Percentiles rank a stretch among this genome's conserved stretches.
phyloP scores from a whole-genome alignment of 2,797 vertebrate species.

The Anableps anableps region DNA sequence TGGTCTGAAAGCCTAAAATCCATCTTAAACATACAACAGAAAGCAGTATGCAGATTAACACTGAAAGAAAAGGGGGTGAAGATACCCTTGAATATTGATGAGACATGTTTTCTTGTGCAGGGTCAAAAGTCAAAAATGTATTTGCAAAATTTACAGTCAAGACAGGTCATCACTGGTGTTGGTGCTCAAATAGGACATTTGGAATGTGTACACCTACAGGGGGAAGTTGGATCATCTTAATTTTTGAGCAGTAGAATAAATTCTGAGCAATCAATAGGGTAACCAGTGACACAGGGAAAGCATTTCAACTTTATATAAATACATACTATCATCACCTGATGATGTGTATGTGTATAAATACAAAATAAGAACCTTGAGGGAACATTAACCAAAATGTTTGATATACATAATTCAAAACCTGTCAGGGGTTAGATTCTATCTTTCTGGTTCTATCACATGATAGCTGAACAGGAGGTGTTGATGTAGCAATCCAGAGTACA shows the following conservation, averaged over 20 bases:
- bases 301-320: not conserved
- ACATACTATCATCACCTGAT: not conserved
- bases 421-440: not conserved
- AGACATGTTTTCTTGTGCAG: not conserved
- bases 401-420: slow-evolving; percentile 60
- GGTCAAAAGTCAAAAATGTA: slow-evolving; percentile 4
- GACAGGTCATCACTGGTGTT: not conserved
- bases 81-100: slow-evolving; percentile 3
- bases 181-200: not conserved
- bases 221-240: not conserved
- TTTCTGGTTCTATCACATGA: slow-evolving; percentile 45
- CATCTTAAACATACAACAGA: not conserved
- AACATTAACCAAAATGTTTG: slow-evolving; percentile 35
- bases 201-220: not conserved
- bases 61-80: not conserved
- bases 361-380: slow-evolving; percentile 32
- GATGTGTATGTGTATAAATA: slow-evolving; percentile 13
- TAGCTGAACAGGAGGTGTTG: slow-evolving; percentile 45
- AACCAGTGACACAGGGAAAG: not conserved
- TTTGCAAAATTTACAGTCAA: not conserved
- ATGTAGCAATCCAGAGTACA: slow-evolving; percentile 23
- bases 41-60: not conserved
- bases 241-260: slow-evolving; percentile 7
- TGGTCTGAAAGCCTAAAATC: not conserved
- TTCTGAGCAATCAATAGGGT: not conserved